Percentiles rank a stretch among this genome's conserved stretches.
Conservation (phyloP, 2,888 invertebrate genomes). For the Cetonia aurata region DNA sequence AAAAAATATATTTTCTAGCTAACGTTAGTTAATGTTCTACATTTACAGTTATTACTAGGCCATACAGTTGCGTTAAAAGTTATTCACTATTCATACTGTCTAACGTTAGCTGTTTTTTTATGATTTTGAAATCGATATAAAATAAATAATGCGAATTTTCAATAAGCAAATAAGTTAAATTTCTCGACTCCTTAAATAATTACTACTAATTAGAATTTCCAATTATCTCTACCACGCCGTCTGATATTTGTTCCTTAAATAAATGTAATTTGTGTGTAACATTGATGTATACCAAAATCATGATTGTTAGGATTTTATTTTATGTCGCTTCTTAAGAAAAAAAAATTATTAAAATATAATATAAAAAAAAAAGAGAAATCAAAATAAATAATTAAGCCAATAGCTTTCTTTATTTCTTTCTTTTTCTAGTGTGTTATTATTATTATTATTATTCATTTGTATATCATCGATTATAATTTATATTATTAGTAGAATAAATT, state of each 20-base stretch:
- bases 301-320: slow-evolving; percentile 40
- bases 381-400: slow-evolving; percentile 1
- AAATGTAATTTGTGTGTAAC: slow-evolving; percentile 54
- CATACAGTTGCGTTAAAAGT: background rate
- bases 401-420: slow-evolving; percentile 24
- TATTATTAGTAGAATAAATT: slow-evolving; percentile 43
- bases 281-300: slow-evolving; percentile 54
- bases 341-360: slow-evolving; percentile 12
- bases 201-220: too few species aligned
- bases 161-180: too few species aligned
- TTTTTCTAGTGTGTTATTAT: slow-evolving; percentile 43
- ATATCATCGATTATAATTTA: slow-evolving; percentile 34
- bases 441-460: slow-evolving; percentile 34
- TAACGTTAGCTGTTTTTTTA: background rate
- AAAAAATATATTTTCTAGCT: too few species aligned
- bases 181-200: too few species aligned
- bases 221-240: background rate
- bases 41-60: too few species aligned
- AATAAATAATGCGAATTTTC: too few species aligned
- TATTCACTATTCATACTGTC: background rate
- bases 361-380: background rate
- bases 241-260: slow-evolving; percentile 51
- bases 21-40: background rate
- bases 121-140: background rate
- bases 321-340: slow-evolving; percentile 42